A percentile compares a stretch with the other conserved stretches of the same genome.
Conservation (phyloP, 2,113 vertebrate genomes). For the Brachirus orientalis region DNA sequence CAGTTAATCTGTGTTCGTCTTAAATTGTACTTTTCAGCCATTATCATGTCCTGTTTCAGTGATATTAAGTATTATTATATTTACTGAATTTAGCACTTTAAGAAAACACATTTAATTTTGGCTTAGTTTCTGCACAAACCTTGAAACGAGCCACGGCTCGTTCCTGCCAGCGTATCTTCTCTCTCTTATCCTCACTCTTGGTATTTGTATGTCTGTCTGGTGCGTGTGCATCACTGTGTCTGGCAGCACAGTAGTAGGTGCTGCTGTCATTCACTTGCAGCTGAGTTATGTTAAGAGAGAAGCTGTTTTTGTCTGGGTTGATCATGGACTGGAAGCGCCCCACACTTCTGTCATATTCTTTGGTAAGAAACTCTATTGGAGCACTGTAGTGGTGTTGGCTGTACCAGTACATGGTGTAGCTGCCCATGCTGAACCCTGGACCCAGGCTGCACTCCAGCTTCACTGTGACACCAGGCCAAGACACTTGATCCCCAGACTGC, state of each 20-base stretch:
- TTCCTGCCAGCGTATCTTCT: conserved; percentile 15
- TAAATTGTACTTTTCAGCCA: no score
- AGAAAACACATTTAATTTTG: no score
- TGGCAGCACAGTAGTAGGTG: conserved; percentile 74
- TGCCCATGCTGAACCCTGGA: conserved; percentile 49
- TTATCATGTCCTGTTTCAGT: no score
- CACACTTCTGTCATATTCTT: conserved; percentile 25
- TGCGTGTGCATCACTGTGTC: conserved; percentile 64
- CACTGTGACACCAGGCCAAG: neutral
- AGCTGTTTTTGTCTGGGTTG: conserved; percentile 34
- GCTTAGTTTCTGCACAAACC: neutral
- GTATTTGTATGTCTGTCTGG: conserved; percentile 65
- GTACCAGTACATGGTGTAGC: conserved; percentile 76
- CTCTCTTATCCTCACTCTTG: neutral
- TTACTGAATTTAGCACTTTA: no score
- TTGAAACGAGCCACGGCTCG: conserved; percentile 28
- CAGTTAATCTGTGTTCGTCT: no score
- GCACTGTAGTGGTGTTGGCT: conserved; percentile 23
- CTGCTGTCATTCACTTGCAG: conserved; percentile 57
- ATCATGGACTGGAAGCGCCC: conserved; percentile 16
- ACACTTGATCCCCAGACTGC: conserved; percentile 39
- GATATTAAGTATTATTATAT: no score
- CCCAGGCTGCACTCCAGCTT: conserved; percentile 59
- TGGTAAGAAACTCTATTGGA: conserved; percentile 43
- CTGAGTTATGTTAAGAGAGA: conserved; percentile 56